Evolutionary conservation across 2,113 vertebrate genomes (phyloP).

Genomic region (Sorex araneus): DNA sequence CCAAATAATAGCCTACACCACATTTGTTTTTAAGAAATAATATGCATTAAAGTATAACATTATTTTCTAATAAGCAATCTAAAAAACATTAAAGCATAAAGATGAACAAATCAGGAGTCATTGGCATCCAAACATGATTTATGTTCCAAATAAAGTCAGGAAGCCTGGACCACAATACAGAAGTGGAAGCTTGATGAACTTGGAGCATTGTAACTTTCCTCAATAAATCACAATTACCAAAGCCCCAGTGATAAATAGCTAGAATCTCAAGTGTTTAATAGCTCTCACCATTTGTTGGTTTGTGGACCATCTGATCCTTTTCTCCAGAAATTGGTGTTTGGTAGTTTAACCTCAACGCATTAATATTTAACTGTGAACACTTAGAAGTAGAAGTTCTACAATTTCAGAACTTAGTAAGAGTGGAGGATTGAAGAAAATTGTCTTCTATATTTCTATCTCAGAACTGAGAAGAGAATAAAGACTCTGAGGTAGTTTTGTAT

Average conservation of each 20-base stretch:
- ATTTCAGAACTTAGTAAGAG: slow-evolving; percentile 61
- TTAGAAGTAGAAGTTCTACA: slow-evolving; percentile 29
- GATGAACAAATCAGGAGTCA: slow-evolving; percentile 25
- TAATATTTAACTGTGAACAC: slow-evolving; percentile 63
- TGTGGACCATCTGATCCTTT: slow-evolving; percentile 35
- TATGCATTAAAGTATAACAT: neutral
- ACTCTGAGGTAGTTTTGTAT: neutral
- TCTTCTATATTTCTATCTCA: slow-evolving; percentile 48
- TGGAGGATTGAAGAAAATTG: slow-evolving; percentile 8
- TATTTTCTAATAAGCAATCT: slow-evolving; percentile 61
- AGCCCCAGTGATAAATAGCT: slow-evolving; percentile 80
- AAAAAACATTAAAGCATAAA: slow-evolving; percentile 41
- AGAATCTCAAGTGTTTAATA: slow-evolving; percentile 71
- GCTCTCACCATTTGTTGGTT: slow-evolving; percentile 46
- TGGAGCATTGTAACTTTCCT: slow-evolving; percentile 62
- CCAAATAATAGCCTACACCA: neutral
- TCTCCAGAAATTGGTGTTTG: neutral
- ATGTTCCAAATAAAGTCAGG: slow-evolving; percentile 56
- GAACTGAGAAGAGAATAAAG: neutral
- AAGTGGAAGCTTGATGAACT: slow-evolving; percentile 70
- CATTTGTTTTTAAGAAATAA: slow-evolving; percentile 46
- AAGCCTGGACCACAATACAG: slow-evolving; percentile 51
- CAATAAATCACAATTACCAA: slow-evolving; percentile 84
- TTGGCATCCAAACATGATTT: slow-evolving; percentile 77
- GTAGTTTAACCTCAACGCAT: neutral